A percentile compares a stretch with the other conserved stretches of the same genome.
phyloP scores from a whole-genome alignment of 1,140 invertebrate genomes.

The Hypsibius dujardini region DNA sequence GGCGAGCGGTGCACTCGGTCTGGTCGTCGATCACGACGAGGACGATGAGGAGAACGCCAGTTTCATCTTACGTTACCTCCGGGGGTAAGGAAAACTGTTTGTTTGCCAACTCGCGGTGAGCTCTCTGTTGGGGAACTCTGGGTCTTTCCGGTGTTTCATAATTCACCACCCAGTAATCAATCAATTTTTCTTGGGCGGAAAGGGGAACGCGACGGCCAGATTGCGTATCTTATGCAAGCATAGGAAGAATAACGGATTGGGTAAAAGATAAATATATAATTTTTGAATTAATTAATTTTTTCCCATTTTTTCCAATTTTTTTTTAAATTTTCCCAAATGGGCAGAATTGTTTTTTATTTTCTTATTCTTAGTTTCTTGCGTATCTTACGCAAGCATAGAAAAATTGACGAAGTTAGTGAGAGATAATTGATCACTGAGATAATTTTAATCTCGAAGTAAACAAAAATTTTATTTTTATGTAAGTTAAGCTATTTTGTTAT shows the following conservation, averaged over 20 bases:
- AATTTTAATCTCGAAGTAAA: too few relatives aligned
- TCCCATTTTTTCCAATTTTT: too few relatives aligned
- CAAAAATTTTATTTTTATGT: too few relatives aligned
- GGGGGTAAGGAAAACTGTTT: conserved; percentile 40
- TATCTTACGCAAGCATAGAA: conserved; percentile 8
- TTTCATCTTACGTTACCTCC: conserved; percentile 41
- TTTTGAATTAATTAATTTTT: too few relatives aligned
- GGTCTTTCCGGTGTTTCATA: too few relatives aligned
- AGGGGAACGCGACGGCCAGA: background rate
- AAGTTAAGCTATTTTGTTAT: too few relatives aligned
- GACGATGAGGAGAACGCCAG: background rate
- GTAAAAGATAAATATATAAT: too few relatives aligned
- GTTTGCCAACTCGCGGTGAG: background rate
- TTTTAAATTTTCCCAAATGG: too few relatives aligned
- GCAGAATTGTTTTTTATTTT: too few relatives aligned
- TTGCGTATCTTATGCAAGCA: conserved; percentile 12
- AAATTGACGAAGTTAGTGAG: background rate
- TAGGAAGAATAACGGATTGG: background rate
- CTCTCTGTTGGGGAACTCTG: too few relatives aligned
- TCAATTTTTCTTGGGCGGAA: background rate
- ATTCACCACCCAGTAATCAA: too few relatives aligned
- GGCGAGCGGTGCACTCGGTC: conserved; percentile 9
- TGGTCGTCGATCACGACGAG: background rate
- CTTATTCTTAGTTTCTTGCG: background rate
- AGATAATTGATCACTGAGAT: too few relatives aligned